phyloP scores from a whole-genome alignment of 2,113 vertebrate genomes.

The Vombatus ursinus region DNA sequence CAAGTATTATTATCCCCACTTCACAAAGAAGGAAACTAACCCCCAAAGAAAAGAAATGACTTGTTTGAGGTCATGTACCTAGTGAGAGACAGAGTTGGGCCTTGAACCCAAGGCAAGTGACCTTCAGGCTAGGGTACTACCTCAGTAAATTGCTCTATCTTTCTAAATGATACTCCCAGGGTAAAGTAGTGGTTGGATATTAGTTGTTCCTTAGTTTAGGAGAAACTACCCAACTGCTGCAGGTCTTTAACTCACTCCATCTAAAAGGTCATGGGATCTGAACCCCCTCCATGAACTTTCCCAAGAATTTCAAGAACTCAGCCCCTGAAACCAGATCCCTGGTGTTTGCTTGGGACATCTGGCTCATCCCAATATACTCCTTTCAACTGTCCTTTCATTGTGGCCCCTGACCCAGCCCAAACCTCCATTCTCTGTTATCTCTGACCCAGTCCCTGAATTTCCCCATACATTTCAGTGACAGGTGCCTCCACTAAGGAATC shows the following conservation, averaged over 20 bases:
- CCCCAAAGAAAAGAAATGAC: not conserved
- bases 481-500: too few relatives aligned
- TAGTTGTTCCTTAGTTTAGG: not conserved
- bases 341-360: too few relatives aligned
- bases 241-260: not conserved
- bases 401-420: too few relatives aligned
- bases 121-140: not conserved
- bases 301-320: too few relatives aligned
- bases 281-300: too few relatives aligned
- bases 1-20: not conserved
- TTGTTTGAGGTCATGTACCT: not conserved
- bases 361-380: too few relatives aligned
- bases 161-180: not conserved
- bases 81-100: not conserved
- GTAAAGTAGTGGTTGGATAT: not conserved
- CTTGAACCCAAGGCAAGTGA: not conserved
- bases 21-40: not conserved
- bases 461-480: too few relatives aligned
- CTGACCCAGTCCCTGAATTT: too few relatives aligned
- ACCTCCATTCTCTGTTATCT: too few relatives aligned
- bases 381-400: too few relatives aligned
- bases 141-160: not conserved
- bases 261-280: too few relatives aligned
- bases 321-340: too few relatives aligned
- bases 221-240: not conserved